A percentile compares a stretch with the other conserved stretches of the same genome.
Evolutionary conservation across 2,888 invertebrate species (phyloP).

Genomic region (Caenorhabditis imperialis): DNA sequence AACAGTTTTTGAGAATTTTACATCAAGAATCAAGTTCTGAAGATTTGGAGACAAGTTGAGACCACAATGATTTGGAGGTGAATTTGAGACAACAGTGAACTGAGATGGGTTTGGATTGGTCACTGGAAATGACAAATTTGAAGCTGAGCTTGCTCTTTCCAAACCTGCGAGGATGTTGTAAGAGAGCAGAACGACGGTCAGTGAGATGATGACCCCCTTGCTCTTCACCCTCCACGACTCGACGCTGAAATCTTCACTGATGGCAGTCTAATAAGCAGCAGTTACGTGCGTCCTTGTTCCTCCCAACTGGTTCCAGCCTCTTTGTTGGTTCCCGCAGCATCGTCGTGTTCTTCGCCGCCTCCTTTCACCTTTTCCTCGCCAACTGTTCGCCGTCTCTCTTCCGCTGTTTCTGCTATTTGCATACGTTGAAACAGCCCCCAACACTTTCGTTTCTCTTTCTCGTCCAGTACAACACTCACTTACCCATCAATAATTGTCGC

Average conservation of each 20-base stretch:
- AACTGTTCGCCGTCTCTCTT: slow-evolving; percentile 42
- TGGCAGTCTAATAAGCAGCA: not conserved
- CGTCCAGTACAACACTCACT: not conserved
- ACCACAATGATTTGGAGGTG: slow-evolving; percentile 34
- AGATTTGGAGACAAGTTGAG: slow-evolving; percentile 34
- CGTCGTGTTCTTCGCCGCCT: slow-evolving; percentile 5
- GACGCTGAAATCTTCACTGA: slow-evolving; percentile 14
- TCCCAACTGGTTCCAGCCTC: slow-evolving; percentile 47
- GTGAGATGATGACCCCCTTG: slow-evolving; percentile 20
- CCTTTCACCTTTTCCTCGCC: slow-evolving; percentile 5
- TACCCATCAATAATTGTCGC: slow-evolving; percentile 39
- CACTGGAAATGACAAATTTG: slow-evolving; percentile 6
- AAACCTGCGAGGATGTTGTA: slow-evolving; percentile 17
- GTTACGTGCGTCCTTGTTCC: slow-evolving; percentile 10
- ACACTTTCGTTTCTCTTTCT: not conserved
- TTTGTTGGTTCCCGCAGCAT: slow-evolving; percentile 30
- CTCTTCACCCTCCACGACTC: not conserved
- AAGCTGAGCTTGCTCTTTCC: too few species aligned
- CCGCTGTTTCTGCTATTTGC: slow-evolving; percentile 43
- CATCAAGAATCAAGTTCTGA: slow-evolving; percentile 45
- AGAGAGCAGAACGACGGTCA: slow-evolving; percentile 13
- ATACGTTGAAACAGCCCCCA: slow-evolving; percentile 28
- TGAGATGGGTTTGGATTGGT: slow-evolving; percentile 26
- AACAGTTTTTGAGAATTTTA: not conserved
- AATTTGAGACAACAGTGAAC: slow-evolving; percentile 35